Evolutionary conservation across 2,888 invertebrate genomes (phyloP), one percentile per base, ranked within the genome.

Genomic region (Schizotus pectinicornis): DNA sequence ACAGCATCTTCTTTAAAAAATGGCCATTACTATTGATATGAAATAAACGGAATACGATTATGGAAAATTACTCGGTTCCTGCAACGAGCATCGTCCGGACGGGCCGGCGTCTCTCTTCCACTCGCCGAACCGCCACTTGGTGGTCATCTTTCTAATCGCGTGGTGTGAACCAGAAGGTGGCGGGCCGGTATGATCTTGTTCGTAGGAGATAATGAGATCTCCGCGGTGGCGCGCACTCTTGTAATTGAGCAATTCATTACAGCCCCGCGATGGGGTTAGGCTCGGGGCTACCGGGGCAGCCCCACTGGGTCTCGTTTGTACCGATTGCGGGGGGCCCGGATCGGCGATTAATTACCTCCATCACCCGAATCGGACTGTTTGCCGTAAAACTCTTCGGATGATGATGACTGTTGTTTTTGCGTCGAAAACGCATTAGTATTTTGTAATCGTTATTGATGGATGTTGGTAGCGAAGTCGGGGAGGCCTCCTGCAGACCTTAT

Each of bases 361-460:
- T 57, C 53, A 54, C 47, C 55, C 32, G 49, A 54, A 57, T 61
- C 22, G 39, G 41, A 41, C 33, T 41, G 39, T 41, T 41, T 50
- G 50, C 39, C 39, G 50, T 41, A 41, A 50, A 49, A 37, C 30
- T 9, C 7, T 11, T 7, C 37, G 6, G 37, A 36, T 31, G 30
- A 63, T 62, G 22, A 22, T 66, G 67, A 64, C 62, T 66, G 67
- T 69, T 68, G 67, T 69, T 70, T 68, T 67, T 68, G 62, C 68
- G 63, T 64, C 65, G 70, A 68, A 67, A 71, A 69, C 73, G 73
- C 74, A 32, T 34, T 73, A 73, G 73, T 73, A 74, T 74, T 74
- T 73, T 71, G 73, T 75, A 76, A 74, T 74, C 70, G 71, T 75
- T 74, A 76, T 77, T 77, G 75, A 77, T 77, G 77, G 72, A 76